Evolutionary conservation across 2,113 vertebrate genomes (phyloP), one percentile per base, ranked within the genome.

Genomic region (Ochotona princeps): DNA sequence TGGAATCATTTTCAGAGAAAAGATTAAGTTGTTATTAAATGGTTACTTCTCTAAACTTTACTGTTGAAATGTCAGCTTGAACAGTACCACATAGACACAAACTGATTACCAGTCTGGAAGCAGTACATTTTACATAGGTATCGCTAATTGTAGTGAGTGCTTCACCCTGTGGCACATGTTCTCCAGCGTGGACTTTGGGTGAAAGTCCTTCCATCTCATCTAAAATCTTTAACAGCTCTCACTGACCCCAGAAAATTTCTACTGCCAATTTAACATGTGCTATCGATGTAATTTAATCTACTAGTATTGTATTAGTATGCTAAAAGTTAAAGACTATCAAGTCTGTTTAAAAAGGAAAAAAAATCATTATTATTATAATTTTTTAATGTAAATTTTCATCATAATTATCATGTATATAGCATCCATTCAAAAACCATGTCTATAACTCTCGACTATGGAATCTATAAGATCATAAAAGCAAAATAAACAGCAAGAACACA

Each of bases 61-160:
- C 51, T 94, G 66, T 96, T 97, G 92, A 60, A 97, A 90, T 98
- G 87, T 65, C 81, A 88, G 92, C 25, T 35, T 96, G 66, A 95
- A 93, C 35, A 90, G 57, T 47, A 75, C 73, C 78, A 79, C 13
- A 3, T 79, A 67, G 35, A 76, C 35, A 92, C 95, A 90, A 97
- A 97, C 94, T 90, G 88, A 66, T 87, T 96, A 95, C 95, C 60
- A 96, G 92, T 95, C 32, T 74, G 95, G 69, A 91, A 94, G 78
- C 83, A 90, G 12, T 92, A 95, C 93, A 70, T 96, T 97, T 81
- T 92, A 66, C 83, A 96, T 73, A 96, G 94, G 49, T 87, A 63
- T 81, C 13, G 2, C 90, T 89, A 76, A 78, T 78, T 67, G 21
- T 61, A 76, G 17, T 73, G 47, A 95, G 67, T 35, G n/a, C 25